phyloP scores from a whole-genome alignment of 1,140 invertebrate species.

The Linepithema humile region DNA sequence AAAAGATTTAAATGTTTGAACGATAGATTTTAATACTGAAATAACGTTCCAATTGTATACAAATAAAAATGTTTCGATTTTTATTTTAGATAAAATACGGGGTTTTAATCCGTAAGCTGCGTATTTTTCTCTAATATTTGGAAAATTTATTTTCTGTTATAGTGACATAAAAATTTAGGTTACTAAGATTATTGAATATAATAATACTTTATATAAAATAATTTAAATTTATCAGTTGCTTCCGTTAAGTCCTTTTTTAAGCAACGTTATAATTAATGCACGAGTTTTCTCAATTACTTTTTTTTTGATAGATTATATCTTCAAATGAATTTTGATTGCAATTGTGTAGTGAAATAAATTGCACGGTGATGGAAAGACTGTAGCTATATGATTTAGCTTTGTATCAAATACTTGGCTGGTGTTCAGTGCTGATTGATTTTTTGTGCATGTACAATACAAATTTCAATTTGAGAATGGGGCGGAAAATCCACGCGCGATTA shows the following conservation, averaged over 20 bases:
- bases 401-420: constrained; percentile 14
- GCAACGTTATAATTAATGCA: not conserved
- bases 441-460: not conserved
- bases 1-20: too few species aligned
- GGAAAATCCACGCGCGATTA: constrained; percentile 48
- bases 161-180: not conserved
- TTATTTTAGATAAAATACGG: too few species aligned
- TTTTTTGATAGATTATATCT: constrained; percentile 13
- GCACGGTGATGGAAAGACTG: not conserved
- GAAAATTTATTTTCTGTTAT: not conserved
- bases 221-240: not conserved
- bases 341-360: constrained; percentile 15
- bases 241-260: not conserved
- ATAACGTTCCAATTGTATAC: too few species aligned
- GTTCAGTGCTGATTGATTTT: constrained; percentile 30
- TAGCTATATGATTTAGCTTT: not conserved
- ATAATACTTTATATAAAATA: constrained; percentile 15
- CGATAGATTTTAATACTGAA: too few species aligned
- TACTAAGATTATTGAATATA: not conserved
- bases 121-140: too few species aligned
- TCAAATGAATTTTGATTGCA: not conserved
- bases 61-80: too few species aligned
- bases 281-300: not conserved
- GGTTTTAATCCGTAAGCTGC: too few species aligned
- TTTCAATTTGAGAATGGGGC: constrained; percentile 27